These are phyloP conservation scores for Hesperophylax magnus DNA, from an alignment of 1,140 invertebrate species.

Conservation along the genomic window DNA sequence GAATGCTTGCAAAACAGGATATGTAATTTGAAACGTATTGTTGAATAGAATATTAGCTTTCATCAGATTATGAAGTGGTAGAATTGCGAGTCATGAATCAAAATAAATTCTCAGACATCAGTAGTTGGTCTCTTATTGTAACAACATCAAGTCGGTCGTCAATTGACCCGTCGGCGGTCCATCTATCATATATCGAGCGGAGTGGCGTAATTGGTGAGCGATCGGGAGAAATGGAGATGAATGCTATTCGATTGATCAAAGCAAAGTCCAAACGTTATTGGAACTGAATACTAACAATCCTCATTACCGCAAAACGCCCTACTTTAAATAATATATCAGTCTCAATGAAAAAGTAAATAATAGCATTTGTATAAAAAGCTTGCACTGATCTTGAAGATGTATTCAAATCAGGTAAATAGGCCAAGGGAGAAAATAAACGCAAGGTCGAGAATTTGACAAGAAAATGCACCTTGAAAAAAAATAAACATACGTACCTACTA, in stretches of 20 bases:
- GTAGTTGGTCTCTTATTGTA: background rate
- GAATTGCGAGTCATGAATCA: no score
- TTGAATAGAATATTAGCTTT: no score
- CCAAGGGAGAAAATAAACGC: background rate
- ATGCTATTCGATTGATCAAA: slow-evolving; percentile 14
- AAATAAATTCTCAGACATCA: background rate
- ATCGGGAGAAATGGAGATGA: background rate
- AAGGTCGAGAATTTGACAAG: background rate
- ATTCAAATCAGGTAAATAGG: background rate
- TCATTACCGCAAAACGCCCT: no score
- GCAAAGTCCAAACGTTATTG: background rate
- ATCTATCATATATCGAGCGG: slow-evolving; percentile 16
- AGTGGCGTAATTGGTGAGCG: slow-evolving; percentile 27
- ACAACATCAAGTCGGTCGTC: background rate
- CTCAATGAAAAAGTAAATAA: no score
- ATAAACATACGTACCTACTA: background rate
- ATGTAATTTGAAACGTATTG: no score
- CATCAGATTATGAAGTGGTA: no score
- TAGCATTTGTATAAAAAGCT: no score
- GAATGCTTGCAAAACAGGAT: no score
- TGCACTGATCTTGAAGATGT: slow-evolving; percentile 5
- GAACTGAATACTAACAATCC: no score
- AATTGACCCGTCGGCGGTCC: slow-evolving; percentile 9
- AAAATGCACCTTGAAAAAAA: background rate
- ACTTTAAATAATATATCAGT: no score